phyloP scores from a whole-genome alignment of 2,113 vertebrate genomes.

The Entomyzon cyanotis region DNA sequence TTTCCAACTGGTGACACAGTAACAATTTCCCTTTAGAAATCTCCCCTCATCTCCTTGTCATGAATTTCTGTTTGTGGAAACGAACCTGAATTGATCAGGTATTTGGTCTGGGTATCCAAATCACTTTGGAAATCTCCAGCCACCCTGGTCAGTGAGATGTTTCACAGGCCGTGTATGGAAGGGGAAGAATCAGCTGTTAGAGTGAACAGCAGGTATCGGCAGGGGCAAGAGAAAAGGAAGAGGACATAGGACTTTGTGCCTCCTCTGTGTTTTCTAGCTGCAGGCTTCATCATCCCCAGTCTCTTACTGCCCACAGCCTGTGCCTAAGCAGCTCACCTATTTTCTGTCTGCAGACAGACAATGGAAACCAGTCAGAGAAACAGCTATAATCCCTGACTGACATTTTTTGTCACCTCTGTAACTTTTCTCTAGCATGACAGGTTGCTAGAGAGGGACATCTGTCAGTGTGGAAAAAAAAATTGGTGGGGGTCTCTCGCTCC shows the following conservation, averaged over 20 bases:
- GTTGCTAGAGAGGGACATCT: slow-evolving; percentile 18
- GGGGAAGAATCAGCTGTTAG: neutral
- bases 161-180: neutral
- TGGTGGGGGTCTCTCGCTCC: neutral
- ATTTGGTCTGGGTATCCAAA: neutral
- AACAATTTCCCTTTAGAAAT: neutral
- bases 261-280: neutral
- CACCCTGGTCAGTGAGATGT: neutral
- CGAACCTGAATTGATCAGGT: neutral
- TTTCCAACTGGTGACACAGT: neutral
- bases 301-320: neutral
- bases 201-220: neutral
- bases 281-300: neutral
- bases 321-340: neutral
- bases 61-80: neutral
- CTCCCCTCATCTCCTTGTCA: neutral
- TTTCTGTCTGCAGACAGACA: neutral
- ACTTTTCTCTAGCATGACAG: neutral
- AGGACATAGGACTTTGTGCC: neutral
- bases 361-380: neutral
- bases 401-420: neutral
- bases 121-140: neutral
- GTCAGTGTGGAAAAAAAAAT: neutral
- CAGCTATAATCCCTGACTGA: neutral
- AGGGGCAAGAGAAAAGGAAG: neutral